Evolutionary conservation across 64 coral and sea anemone genomes (phyloP).

Genomic region (Actinia tenebrosa): DNA sequence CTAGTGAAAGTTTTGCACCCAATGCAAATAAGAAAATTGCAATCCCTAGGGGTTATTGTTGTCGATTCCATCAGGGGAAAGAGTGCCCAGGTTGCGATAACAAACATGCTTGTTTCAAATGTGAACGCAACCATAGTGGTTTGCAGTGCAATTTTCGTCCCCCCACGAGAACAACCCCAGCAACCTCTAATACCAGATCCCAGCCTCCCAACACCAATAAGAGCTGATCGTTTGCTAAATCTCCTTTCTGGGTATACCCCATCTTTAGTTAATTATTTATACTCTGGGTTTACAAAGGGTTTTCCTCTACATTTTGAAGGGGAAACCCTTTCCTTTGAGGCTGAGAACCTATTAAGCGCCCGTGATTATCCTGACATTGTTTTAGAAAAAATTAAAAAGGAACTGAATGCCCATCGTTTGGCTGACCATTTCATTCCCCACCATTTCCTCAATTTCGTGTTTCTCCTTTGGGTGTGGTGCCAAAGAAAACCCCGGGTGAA

Average conservation of each 20-base stretch:
- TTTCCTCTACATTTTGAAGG: conserved; percentile 27
- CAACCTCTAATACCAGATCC: neutral
- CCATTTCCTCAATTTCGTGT: conserved; percentile 24
- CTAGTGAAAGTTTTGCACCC: neutral
- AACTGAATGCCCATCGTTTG: neutral
- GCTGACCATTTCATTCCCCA: neutral
- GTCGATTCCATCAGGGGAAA: neutral
- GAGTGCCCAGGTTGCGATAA: neutral
- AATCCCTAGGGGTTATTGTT: conserved; percentile 25
- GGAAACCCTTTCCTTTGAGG: conserved; percentile 3
- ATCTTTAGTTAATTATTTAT: neutral
- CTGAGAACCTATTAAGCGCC: conserved; percentile 27
- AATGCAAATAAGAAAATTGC: conserved; percentile 3
- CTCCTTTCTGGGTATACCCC: neutral
- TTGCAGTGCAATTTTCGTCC: conserved; percentile 21
- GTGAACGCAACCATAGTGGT: neutral
- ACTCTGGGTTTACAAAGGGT: neutral
- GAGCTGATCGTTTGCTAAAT: neutral
- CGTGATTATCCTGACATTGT: conserved; percentile 5
- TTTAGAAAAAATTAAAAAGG: conserved; percentile 13
- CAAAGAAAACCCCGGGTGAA: conserved; percentile 28
- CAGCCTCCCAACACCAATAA: neutral
- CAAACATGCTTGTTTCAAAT: conserved; percentile 22
- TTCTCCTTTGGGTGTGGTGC: conserved; percentile 40
- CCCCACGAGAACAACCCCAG: neutral